Percentiles rank a stretch among this genome's conserved stretches.
phyloP scores from a whole-genome alignment of 2,888 invertebrate genomes.

The Drosophila monieri region DNA sequence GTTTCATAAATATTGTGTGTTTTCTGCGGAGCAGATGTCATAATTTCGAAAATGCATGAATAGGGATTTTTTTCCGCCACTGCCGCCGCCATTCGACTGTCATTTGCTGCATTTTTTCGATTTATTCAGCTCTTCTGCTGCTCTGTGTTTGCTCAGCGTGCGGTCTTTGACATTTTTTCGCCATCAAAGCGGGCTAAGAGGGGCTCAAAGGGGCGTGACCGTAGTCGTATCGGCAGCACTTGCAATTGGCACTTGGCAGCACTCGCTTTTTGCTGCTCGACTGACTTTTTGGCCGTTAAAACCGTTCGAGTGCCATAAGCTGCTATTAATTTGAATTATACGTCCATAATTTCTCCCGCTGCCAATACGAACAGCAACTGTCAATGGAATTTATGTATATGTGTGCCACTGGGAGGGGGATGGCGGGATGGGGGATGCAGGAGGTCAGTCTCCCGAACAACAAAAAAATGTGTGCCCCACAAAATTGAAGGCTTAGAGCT shows the following conservation, averaged over 20 bases:
- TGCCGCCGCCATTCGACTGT: constrained; percentile 2
- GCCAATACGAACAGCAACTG: constrained; percentile 49
- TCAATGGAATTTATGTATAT: constrained; percentile 69
- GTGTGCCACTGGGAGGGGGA: neutral
- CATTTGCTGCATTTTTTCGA: constrained; percentile 5
- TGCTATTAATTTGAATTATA: constrained; percentile 79
- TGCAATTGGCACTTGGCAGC: constrained; percentile 58
- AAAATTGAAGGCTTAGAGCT: constrained; percentile 30
- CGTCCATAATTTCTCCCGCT: constrained; percentile 65
- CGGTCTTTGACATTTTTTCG: constrained; percentile 26
- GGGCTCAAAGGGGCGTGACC: constrained; percentile 19
- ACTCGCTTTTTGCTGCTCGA: constrained; percentile 44
- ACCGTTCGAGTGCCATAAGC: constrained; percentile 74
- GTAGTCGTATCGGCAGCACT: constrained; percentile 19
- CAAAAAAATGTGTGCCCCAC: constrained; percentile 16
- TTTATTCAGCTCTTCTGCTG: constrained; percentile 11
- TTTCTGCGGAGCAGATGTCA: constrained; percentile 34
- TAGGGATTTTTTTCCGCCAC: constrained; percentile 1
- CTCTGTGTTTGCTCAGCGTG: constrained; percentile 39
- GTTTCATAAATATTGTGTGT: constrained; percentile 12
- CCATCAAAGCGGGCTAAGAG: constrained; percentile 3
- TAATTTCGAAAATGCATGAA: constrained; percentile 36
- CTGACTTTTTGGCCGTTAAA: constrained; percentile 73
- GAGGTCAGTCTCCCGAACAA: constrained; percentile 1
- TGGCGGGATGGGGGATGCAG: neutral